A percentile compares a stretch with the other conserved stretches of the same genome.
Conservation (phyloP, 2,797 vertebrate genomes). For the Peromyscus nudipes region DNA sequence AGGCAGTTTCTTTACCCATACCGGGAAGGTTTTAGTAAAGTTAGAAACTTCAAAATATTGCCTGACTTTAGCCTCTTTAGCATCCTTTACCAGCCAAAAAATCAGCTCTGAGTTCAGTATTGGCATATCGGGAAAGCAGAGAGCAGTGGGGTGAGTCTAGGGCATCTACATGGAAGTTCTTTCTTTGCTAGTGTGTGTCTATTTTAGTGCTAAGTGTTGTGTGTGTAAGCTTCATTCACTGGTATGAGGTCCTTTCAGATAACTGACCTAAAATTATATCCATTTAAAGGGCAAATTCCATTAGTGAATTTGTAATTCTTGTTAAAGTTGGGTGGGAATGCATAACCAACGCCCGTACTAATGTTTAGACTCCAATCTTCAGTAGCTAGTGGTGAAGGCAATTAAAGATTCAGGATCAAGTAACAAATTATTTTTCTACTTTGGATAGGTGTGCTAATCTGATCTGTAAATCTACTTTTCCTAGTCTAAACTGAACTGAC, state of each 20-base stretch:
- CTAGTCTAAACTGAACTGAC: not conserved
- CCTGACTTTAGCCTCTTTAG: not conserved
- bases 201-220: not conserved
- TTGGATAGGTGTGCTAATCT: slow-evolving; percentile 17
- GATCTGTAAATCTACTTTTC: slow-evolving; percentile 56
- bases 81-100: not conserved
- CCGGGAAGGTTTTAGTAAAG: slow-evolving; percentile 15
- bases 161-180: not conserved
- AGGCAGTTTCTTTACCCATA: not conserved
- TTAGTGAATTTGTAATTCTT: slow-evolving; percentile 3
- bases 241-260: not conserved
- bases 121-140: not conserved
- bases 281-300: slow-evolving; percentile 50
- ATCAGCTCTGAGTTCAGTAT: not conserved
- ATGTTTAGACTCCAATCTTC: slow-evolving; percentile 20
- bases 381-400: not conserved
- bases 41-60: slow-evolving; percentile 24
- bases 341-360: not conserved
- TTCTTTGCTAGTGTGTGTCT: not conserved
- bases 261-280: slow-evolving; percentile 20
- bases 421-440: slow-evolving; percentile 41
- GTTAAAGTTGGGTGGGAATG: not conserved
- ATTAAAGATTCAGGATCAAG: slow-evolving; percentile 41
- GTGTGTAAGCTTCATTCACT: not conserved
- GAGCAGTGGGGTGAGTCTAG: not conserved